Conservation (phyloP, 2,888 invertebrate genomes). For the Brenthis ino region DNA sequence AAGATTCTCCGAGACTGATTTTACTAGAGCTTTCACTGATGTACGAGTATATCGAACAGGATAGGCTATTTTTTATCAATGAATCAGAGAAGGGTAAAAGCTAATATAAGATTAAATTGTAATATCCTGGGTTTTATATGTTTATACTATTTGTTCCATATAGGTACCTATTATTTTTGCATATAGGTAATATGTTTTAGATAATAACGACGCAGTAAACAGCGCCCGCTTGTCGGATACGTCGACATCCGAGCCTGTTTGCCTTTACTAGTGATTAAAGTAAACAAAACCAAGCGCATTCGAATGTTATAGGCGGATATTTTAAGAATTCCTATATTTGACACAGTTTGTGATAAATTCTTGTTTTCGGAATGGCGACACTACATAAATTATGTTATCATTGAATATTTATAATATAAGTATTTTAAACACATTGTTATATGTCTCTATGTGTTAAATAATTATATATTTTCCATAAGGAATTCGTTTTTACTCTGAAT, state of each 20-base stretch:
- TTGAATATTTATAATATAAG: not conserved
- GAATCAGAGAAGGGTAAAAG: not conserved
- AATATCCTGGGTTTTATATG: not conserved
- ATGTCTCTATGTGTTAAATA: too few relatives aligned
- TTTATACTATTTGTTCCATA: not conserved
- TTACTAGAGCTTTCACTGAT: too few relatives aligned
- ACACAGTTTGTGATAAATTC: not conserved
- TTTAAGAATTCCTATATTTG: slow-evolving; percentile 33
- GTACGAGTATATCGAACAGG: too few relatives aligned
- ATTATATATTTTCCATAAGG: too few relatives aligned
- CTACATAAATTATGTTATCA: not conserved
- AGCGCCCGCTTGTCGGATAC: slow-evolving; percentile 29
- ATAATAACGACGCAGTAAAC: slow-evolving; percentile 30
- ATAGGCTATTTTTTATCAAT: too few relatives aligned
- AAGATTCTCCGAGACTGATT: too few relatives aligned
- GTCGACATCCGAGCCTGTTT: slow-evolving; percentile 47
- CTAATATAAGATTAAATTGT: not conserved
- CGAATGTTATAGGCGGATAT: slow-evolving; percentile 43
- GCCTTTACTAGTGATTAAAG: slow-evolving; percentile 52
- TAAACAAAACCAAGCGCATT: slow-evolving; percentile 54
- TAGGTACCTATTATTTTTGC: not conserved
- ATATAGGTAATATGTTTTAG: slow-evolving; percentile 3
- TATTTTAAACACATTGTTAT: too few relatives aligned
- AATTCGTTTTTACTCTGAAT: too few relatives aligned
- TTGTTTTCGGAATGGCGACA: too few relatives aligned